Percentiles rank a stretch among this genome's conserved stretches.
Conservation (phyloP, 2,797 vertebrate species). For the Hypotaenidia okinawae region DNA sequence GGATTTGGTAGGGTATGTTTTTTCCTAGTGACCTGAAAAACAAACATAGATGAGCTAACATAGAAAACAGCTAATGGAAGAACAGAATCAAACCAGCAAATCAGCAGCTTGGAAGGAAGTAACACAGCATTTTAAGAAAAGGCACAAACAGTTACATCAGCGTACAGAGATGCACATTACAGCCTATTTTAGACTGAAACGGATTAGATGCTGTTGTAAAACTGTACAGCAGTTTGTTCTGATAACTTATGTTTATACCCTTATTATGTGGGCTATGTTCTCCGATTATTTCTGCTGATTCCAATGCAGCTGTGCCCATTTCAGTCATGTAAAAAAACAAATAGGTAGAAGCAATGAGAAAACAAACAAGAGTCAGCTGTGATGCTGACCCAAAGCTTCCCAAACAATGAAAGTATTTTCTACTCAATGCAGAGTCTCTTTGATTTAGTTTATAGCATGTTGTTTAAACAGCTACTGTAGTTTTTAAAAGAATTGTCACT, state of each 20-base stretch:
- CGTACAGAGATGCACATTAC: background rate
- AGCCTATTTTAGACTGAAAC: background rate
- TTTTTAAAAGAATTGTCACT: constrained; percentile 16
- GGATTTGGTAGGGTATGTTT: constrained; percentile 87
- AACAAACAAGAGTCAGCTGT: background rate
- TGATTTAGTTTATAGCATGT: background rate
- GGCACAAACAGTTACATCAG: background rate
- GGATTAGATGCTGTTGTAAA: background rate
- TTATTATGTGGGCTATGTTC: background rate
- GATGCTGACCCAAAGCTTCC: background rate
- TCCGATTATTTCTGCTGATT: background rate
- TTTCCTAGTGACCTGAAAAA: constrained; percentile 82
- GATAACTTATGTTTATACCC: background rate
- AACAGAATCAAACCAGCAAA: background rate
- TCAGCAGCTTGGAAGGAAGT: background rate
- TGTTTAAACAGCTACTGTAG: background rate
- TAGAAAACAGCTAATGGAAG: background rate
- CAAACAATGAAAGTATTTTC: background rate
- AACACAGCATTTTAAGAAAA: background rate
- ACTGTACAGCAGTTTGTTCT: background rate
- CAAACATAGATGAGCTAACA: background rate
- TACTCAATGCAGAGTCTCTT: background rate
- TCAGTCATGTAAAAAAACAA: background rate
- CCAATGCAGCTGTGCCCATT: background rate
- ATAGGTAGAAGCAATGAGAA: background rate